Conservation (phyloP, 2,113 vertebrate genomes). For the Gila orcuttii region DNA sequence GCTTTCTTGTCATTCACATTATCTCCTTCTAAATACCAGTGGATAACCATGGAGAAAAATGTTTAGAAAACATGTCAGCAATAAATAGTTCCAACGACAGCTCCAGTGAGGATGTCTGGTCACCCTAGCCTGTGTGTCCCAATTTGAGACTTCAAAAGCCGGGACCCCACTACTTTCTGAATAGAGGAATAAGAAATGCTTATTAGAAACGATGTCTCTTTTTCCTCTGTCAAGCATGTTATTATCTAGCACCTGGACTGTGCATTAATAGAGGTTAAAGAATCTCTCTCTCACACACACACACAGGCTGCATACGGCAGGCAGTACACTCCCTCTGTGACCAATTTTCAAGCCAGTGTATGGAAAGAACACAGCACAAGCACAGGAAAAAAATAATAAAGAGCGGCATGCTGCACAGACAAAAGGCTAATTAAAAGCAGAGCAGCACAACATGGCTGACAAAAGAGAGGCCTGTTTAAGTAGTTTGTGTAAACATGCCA, state of each 20-base stretch:
- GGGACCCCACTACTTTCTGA: background rate
- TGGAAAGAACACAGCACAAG: conserved; percentile 1
- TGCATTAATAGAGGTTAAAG: conserved; percentile 54
- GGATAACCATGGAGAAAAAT: background rate
- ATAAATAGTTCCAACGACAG: background rate
- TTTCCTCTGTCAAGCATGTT: conserved; percentile 20
- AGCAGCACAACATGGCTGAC: conserved; percentile 33
- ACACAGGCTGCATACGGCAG: background rate
- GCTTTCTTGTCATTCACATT: background rate
- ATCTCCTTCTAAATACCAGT: background rate
- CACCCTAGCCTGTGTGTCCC: background rate
- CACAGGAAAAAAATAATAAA: background rate
- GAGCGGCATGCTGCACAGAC: conserved; percentile 28
- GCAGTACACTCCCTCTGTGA: conserved; percentile 51
- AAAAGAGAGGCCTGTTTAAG: conserved; percentile 42
- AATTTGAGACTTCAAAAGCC: background rate
- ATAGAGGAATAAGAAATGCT: background rate
- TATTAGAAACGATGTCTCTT: conserved; percentile 29
- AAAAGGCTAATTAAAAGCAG: conserved; percentile 53
- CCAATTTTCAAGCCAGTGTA: conserved; percentile 45
- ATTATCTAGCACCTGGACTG: conserved; percentile 36
- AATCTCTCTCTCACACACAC: background rate
- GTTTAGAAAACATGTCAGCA: background rate
- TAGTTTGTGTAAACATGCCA: conserved; percentile 49
- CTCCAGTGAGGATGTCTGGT: background rate